phyloP scores from a whole-genome alignment of 2,797 vertebrate species.

The Alauda arvensis region DNA sequence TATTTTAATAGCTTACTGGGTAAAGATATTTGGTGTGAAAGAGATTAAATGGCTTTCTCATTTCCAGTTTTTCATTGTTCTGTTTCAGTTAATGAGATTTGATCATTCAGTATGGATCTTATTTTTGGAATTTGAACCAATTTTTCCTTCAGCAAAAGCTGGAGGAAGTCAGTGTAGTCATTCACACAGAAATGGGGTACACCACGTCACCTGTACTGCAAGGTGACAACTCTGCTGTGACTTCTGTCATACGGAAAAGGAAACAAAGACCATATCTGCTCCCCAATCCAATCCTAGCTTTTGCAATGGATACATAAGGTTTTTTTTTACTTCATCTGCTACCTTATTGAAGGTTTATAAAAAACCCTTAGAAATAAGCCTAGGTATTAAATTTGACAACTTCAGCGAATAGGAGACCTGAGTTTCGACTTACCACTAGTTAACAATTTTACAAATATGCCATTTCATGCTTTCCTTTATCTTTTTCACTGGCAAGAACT shows the following conservation, averaged over 20 bases:
- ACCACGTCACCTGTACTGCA: background rate
- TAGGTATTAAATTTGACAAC: background rate
- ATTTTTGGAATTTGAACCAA: background rate
- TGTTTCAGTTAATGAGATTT: background rate
- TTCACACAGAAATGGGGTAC: background rate
- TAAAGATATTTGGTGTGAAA: background rate
- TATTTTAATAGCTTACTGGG: background rate
- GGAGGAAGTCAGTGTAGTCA: background rate
- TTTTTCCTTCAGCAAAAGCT: background rate
- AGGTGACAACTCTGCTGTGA: background rate
- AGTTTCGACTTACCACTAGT: background rate
- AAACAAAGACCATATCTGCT: background rate
- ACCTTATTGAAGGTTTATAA: background rate
- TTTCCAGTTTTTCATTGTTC: background rate
- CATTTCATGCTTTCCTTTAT: background rate
- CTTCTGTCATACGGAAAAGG: background rate
- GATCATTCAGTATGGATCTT: background rate
- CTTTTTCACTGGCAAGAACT: background rate
- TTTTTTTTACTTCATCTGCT: background rate
- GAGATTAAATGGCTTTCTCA: background rate
- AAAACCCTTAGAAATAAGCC: background rate
- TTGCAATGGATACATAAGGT: rapidly evolving
- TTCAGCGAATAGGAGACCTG: background rate
- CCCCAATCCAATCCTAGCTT: background rate
- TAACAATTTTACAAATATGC: background rate